Conservation (phyloP, 2,888 invertebrate species). For the Phytoseiulus persimilis region DNA sequence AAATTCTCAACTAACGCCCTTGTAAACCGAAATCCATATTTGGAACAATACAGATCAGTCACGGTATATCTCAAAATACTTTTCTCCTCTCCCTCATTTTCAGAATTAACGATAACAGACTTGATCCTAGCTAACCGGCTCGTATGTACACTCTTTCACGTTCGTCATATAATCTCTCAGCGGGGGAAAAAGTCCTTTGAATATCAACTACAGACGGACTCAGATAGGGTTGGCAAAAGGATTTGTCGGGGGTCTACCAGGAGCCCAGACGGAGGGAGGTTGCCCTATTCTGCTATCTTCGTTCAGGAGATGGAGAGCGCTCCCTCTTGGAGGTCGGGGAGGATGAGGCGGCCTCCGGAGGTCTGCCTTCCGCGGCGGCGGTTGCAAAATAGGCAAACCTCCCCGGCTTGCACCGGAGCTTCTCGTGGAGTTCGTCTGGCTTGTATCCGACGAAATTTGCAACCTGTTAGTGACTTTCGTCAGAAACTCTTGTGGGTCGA, state of each 20-base stretch:
- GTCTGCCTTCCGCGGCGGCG: slow-evolving; percentile 15
- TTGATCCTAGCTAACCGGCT: not conserved
- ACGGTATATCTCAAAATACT: not conserved
- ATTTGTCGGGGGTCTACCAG: slow-evolving; percentile 1
- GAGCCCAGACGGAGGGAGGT: not conserved
- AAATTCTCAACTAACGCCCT: not conserved
- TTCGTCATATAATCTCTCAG: not conserved
- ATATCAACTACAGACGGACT: not conserved
- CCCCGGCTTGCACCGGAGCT: not conserved
- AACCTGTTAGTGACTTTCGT: not conserved
- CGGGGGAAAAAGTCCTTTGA: not conserved
- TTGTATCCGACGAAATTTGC: not conserved
- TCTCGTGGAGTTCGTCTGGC: not conserved
- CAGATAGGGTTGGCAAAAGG: slow-evolving; percentile 7
- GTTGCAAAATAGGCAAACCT: slow-evolving; percentile 7
- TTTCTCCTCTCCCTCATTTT: not conserved
- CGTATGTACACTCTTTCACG: not conserved
- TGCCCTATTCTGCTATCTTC: not conserved
- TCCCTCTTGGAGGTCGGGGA: slow-evolving; percentile 8
- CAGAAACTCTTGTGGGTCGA: not conserved
- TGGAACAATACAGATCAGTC: not conserved
- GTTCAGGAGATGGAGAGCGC: slow-evolving; percentile 22
- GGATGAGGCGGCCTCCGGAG: slow-evolving; percentile 20
- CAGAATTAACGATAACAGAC: slow-evolving; percentile 20
- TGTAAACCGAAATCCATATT: not conserved